A percentile compares a stretch with the other conserved stretches of the same genome.
Evolutionary conservation across 2,113 vertebrate genomes (phyloP).

Genomic region (Hemiscyllium ocellatum): DNA sequence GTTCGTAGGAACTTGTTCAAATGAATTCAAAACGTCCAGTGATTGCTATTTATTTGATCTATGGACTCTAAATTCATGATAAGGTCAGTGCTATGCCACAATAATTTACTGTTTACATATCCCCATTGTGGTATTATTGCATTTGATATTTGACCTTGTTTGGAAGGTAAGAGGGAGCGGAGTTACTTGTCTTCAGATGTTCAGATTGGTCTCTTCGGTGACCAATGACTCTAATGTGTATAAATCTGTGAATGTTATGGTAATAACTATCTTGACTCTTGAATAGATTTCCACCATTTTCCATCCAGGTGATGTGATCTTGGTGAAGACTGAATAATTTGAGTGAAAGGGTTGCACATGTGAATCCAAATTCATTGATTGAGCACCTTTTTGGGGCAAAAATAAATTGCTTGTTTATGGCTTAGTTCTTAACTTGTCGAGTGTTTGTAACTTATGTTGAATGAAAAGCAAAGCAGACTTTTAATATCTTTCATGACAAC

Average conservation of each 20-base stretch:
- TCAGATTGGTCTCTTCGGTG: background rate
- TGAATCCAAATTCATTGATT: background rate
- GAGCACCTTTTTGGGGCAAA: background rate
- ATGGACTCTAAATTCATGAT: background rate
- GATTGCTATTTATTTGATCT: background rate
- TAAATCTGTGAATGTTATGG: background rate
- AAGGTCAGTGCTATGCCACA: background rate
- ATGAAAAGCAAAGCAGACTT: background rate
- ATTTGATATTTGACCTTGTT: background rate
- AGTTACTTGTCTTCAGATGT: background rate
- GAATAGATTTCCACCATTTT: background rate
- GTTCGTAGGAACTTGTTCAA: background rate
- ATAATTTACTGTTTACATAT: background rate
- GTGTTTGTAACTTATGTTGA: too few species aligned
- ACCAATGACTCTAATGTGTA: background rate
- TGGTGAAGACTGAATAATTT: background rate
- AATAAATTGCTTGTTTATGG: background rate
- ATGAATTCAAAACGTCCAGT: background rate
- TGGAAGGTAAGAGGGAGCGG: background rate
- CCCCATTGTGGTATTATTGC: background rate
- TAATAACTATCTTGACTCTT: background rate
- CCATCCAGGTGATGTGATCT: background rate
- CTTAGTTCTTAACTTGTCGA: background rate
- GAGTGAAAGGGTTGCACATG: background rate
- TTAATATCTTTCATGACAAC: too few species aligned